Conservation (phyloP, 2,888 invertebrate genomes). For the Plebejus melissa region DNA sequence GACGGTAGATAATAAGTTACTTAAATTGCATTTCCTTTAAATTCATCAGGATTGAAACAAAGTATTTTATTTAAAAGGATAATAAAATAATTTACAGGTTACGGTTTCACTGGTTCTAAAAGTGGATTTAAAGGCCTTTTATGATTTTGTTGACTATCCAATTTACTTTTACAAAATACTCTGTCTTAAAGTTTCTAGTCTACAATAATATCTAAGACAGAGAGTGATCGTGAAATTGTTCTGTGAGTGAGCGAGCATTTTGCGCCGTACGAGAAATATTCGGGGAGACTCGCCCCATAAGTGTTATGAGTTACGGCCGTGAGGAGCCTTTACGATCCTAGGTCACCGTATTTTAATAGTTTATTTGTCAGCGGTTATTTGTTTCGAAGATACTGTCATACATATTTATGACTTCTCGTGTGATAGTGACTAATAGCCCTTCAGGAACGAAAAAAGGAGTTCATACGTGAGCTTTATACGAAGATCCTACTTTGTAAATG, state of each 20-base stretch:
- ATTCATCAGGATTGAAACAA: neutral
- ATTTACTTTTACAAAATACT: neutral
- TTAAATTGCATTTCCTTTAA: neutral
- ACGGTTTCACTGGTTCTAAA: no score
- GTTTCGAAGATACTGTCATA: slow-evolving; percentile 22
- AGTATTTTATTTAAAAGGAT: no score
- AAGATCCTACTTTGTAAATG: neutral
- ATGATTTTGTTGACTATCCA: no score
- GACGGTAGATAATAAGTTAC: neutral
- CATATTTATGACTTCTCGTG: slow-evolving; percentile 15
- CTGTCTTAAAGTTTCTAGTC: slow-evolving; percentile 5
- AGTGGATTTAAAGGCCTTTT: no score
- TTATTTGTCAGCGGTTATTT: slow-evolving; percentile 27
- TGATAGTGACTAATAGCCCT: neutral
- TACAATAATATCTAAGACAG: slow-evolving; percentile 31
- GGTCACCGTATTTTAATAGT: slow-evolving; percentile 31
- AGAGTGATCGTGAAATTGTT: slow-evolving; percentile 40
- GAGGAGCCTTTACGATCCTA: slow-evolving; percentile 35
- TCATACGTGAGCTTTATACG: neutral
- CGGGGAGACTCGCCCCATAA: slow-evolving; percentile 42
- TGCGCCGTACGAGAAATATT: slow-evolving; percentile 57
- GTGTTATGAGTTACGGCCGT: slow-evolving; percentile 53
- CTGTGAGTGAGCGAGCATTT: slow-evolving; percentile 58
- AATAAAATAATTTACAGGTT: no score
- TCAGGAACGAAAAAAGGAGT: neutral